A percentile compares a stretch with the other conserved stretches of the same genome.
These are phyloP conservation scores for Gila orcuttii DNA, from an alignment of 2,113 vertebrate genomes.

Conservation along the genomic window DNA sequence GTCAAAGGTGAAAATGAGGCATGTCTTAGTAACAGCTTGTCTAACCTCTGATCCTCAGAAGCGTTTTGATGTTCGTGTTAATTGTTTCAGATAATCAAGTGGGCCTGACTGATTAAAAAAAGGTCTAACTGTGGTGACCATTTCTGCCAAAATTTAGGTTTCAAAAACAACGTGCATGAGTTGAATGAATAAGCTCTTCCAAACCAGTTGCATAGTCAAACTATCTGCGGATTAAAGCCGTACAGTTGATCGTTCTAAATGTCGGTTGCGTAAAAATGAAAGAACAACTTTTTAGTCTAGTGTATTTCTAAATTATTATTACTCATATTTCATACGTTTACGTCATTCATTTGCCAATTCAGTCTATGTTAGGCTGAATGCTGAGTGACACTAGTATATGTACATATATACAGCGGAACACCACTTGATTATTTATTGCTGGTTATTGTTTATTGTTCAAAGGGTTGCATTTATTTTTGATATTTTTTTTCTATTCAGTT, in stretches of 20 bases:
- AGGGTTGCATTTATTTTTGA: constrained; percentile 82
- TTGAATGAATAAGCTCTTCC: constrained; percentile 71
- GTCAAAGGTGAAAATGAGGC: constrained; percentile 44
- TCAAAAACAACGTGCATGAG: constrained; percentile 71
- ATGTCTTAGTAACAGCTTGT: constrained; percentile 43
- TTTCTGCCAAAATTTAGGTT: constrained; percentile 53
- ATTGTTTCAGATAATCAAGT: constrained; percentile 39
- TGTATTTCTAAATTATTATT: constrained; percentile 72
- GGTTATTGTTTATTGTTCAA: constrained; percentile 75
- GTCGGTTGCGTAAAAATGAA: constrained; percentile 52
- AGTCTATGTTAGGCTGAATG: constrained; percentile 67
- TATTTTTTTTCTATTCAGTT: constrained; percentile 72
- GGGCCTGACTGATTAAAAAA: constrained; percentile 14
- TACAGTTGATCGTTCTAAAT: constrained; percentile 45
- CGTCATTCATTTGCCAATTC: constrained; percentile 63
- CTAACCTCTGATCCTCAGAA: constrained; percentile 41
- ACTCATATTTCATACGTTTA: constrained; percentile 55
- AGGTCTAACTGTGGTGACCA: constrained; percentile 19
- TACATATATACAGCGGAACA: constrained; percentile 78
- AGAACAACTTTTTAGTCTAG: constrained; percentile 54
- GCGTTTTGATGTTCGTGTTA: constrained; percentile 47
- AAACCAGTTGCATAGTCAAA: constrained; percentile 63
- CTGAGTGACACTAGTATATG: constrained; percentile 70
- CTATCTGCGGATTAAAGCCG: constrained; percentile 59
- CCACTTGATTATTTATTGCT: constrained; percentile 79